Evolutionary conservation across 2,797 vertebrate genomes (phyloP), one percentile per base, ranked within the genome.

Genomic region (Danio kyathit): DNA sequence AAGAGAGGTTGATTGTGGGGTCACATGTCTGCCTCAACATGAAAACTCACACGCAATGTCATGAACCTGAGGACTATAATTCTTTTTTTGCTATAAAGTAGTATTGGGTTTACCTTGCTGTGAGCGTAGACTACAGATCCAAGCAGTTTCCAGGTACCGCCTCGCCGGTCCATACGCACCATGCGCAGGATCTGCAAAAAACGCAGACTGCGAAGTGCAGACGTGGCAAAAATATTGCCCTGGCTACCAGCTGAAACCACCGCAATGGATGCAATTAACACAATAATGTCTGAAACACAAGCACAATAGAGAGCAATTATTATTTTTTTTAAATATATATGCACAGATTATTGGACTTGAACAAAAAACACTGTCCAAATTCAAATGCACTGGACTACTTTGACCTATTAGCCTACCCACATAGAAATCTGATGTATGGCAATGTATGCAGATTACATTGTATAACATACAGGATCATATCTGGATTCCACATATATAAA

Each of bases 161-260:
- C 97, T 89, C 97, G 94, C 56, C 97, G 94, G 93, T 99, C 97
- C 97, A 99, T 99, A 82, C 97, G 96, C 89, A 99, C 97, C 97
- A 99, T 99, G 61, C 97, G 96, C 59, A 99, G 94, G 89, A 99
- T 99, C 94, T 99, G 97, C 87, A 99, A 94, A 91, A 99, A 99
- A 80, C 97, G 96, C 80, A 99, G 96, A 92, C 97, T 98, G 88
- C 97, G 94, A 88, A 99, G 94, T 76, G 97, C 97, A 2, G 97
- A 99, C 46, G 97, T 97, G 90, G 97, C 97, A 79, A 99, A 98
- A 93, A 99, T 98, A 90, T 99, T 99, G 86, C 96, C 95, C 94
- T 99, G 97, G 93, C 97, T 98, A 88, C 98, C 98, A 41, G 97
- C 97, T 57, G 97, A 98, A 90, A 99, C 97, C 90, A 99, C 97